These are phyloP conservation scores for Leucophenga maculata DNA, from an alignment of 2,888 invertebrate species.

Conservation along the genomic window DNA sequence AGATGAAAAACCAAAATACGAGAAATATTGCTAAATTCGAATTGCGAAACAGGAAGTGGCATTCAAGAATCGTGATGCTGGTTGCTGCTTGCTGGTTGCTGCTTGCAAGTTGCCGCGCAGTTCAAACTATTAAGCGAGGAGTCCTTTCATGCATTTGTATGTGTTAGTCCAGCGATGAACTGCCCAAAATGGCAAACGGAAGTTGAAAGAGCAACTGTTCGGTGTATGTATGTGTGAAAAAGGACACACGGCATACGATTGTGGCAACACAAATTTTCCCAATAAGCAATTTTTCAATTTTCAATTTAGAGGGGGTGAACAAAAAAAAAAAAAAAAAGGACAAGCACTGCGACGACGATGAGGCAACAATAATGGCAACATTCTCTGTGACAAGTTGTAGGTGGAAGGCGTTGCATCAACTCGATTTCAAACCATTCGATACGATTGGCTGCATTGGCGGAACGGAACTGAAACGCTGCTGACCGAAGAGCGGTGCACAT, in stretches of 20 bases:
- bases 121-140: too few relatives aligned
- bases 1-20: conserved; percentile 20
- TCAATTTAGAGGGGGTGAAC: conserved; percentile 57
- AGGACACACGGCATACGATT: conserved; percentile 52
- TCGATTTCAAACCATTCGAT: background rate
- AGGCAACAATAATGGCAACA: conserved; percentile 38
- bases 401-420: background rate
- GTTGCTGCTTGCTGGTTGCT: background rate
- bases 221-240: conserved; percentile 20
- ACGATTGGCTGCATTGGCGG: background rate
- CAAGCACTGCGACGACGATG: conserved; percentile 41
- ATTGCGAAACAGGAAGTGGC: conserved; percentile 20
- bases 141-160: background rate
- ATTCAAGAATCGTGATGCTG: conserved; percentile 17
- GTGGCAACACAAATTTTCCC: conserved; percentile 61
- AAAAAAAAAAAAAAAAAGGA: conserved; percentile 43
- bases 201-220: conserved; percentile 57
- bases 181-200: conserved; percentile 55
- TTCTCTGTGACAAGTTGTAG: conserved; percentile 31
- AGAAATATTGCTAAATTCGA: conserved; percentile 23
- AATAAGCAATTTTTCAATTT: conserved; percentile 64
- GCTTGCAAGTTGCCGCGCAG: too few relatives aligned
- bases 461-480: conserved; percentile 13
- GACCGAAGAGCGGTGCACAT: conserved; percentile 21
- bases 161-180: conserved; percentile 47